Percentiles rank a stretch among this genome's conserved stretches.
Conservation (phyloP, 2,113 vertebrate genomes). For the Nematolebias whitei region DNA sequence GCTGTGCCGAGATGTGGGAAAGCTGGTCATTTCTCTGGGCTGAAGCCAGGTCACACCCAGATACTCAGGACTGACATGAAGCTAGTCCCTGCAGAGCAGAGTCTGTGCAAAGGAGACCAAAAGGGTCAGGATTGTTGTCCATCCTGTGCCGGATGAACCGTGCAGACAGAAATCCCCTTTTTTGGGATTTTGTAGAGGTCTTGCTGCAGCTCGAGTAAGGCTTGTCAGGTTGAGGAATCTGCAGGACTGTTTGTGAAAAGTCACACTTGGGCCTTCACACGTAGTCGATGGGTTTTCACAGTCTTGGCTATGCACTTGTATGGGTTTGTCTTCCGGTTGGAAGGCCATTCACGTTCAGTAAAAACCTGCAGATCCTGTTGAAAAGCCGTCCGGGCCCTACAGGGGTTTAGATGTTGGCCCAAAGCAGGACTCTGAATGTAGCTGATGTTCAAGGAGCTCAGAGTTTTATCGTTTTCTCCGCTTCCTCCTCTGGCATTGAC, state of each 20-base stretch:
- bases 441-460: conserved; percentile 27
- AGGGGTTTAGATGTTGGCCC: conserved; percentile 44
- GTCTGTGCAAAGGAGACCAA: conserved; percentile 21
- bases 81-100: conserved; percentile 14
- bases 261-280: conserved; percentile 50
- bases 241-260: conserved; percentile 53
- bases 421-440: conserved; percentile 34
- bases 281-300: conserved; percentile 28
- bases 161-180: conserved; percentile 6
- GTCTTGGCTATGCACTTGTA: not conserved
- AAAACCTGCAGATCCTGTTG: conserved; percentile 35
- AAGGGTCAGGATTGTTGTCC: not conserved
- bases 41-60: conserved; percentile 33
- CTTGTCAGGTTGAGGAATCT: conserved; percentile 18
- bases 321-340: conserved; percentile 31
- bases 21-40: conserved; percentile 32
- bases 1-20: conserved; percentile 34
- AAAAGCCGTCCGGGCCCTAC: conserved; percentile 32
- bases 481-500: not conserved
- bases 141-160: not conserved
- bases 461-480: not conserved
- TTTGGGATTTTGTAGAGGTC: not conserved
- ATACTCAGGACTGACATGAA: conserved; percentile 1
- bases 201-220: not conserved
- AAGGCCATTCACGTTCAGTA: conserved; percentile 56